Evolutionary conservation across 2,888 invertebrate species (phyloP), one percentile per base, ranked within the genome.

Genomic region (Tipula unca): DNA sequence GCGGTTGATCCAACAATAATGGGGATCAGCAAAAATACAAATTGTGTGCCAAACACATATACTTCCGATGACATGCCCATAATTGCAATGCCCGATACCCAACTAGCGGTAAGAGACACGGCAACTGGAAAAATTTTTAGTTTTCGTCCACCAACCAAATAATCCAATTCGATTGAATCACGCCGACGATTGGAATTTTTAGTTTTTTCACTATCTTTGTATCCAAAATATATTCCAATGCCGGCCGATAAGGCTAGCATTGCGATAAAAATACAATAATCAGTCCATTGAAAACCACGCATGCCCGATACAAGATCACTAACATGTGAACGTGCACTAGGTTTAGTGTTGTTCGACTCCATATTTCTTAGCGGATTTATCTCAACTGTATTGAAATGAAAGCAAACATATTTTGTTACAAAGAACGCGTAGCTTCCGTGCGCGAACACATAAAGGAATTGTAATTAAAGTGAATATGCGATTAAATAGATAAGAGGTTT

Each of bases 31-130:
- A 93, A 92, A 89, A 93, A 95, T 5, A 93, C 90, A 89, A 95
- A 96, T 86, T 95, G 93, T 5, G 94, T 95, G 0, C 97, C 96
- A 88, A 95, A 95, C 10, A 95, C 92, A 88, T 96, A 96, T 84
- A 96, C 92, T 89, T 96, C 96, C 0, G 96, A 95, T 0, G 96
- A 95, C 3, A 93, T 95, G 0, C 96, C 95, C 87, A 96, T 91
- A 54, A 96, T 90, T 0, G 95, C 94, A 87, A 96, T 82, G 95
- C 95, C 95, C 87, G 95, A 95, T 89, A 95, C 93, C 87, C 20
- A 25, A 8, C 20, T 54, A 0, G 82, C 82, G 2, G 29, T 3
- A 6, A 82, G 29, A 13, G 82, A 82, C 29, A 82, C 2, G 6
- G 82, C 82, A 10, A 82, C 14, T 25, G 82, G 82, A 83, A 32